phyloP scores from a whole-genome alignment of 2,888 invertebrate genomes.

The Encarsia formosa region DNA sequence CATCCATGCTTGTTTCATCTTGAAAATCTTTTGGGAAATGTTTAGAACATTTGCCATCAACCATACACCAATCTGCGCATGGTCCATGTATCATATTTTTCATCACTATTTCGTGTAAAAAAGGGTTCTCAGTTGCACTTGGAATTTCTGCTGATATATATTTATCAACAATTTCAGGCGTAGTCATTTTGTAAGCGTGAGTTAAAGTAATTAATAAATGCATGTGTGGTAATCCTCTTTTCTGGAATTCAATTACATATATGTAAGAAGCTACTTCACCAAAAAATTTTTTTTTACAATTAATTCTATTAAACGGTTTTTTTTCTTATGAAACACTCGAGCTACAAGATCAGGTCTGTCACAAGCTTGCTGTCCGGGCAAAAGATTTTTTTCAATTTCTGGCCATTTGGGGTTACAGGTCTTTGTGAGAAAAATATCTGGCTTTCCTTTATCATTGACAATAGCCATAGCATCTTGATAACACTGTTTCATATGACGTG shows the following conservation, averaged over 20 bases:
- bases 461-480: slow-evolving; percentile 51
- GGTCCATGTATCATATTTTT: slow-evolving; percentile 44
- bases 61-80: slow-evolving; percentile 33
- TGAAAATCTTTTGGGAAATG: slow-evolving; percentile 33
- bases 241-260: slow-evolving; percentile 25
- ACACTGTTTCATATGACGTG: slow-evolving; percentile 42
- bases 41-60: slow-evolving; percentile 32
- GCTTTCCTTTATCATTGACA: slow-evolving; percentile 47
- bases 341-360: neutral
- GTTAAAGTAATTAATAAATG: slow-evolving; percentile 28
- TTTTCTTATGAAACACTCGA: slow-evolving; percentile 6
- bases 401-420: slow-evolving; percentile 50
- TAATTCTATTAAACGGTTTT: slow-evolving; percentile 15
- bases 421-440: slow-evolving; percentile 50
- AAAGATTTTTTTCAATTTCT: slow-evolving; percentile 29
- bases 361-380: neutral
- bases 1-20: slow-evolving; percentile 29
- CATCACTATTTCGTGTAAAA: slow-evolving; percentile 37
- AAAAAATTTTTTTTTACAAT: slow-evolving; percentile 24
- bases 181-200: slow-evolving; percentile 24
- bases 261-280: slow-evolving; percentile 20
- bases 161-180: slow-evolving; percentile 13
- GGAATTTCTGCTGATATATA: slow-evolving; percentile 19
- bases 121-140: slow-evolving; percentile 28
- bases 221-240: slow-evolving; percentile 25